Evolutionary conservation across 2,888 invertebrate species (phyloP).

Genomic region (Athetis lepigone): DNA sequence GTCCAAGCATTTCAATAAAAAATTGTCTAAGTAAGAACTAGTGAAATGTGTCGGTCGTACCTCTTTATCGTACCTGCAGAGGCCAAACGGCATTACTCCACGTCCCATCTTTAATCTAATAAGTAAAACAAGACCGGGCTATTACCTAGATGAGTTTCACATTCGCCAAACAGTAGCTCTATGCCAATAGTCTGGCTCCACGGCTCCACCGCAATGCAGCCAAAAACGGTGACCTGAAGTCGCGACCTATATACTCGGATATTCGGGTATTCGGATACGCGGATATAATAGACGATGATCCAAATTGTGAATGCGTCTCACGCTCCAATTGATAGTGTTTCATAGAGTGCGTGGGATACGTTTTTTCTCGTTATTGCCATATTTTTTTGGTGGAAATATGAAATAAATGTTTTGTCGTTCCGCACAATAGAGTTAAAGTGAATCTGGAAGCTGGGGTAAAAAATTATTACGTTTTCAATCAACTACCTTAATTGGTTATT

Average conservation of each 20-base stretch:
- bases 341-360: conserved; percentile 47
- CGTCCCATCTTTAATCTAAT: conserved; percentile 29
- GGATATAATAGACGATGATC: conserved; percentile 59
- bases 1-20: neutral
- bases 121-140: conserved; percentile 45
- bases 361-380: conserved; percentile 28
- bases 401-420: conserved; percentile 15
- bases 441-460: neutral
- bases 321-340: conserved; percentile 61
- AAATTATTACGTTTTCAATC: conserved; percentile 3
- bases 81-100: conserved; percentile 19
- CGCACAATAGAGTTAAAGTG: conserved; percentile 6
- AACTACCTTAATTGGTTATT: neutral
- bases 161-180: conserved; percentile 35
- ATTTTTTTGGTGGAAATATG: conserved; percentile 15
- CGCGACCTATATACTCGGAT: conserved; percentile 56
- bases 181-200: conserved; percentile 45
- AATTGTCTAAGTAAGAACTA: neutral
- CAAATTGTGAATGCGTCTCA: conserved; percentile 60
- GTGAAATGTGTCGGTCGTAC: neutral
- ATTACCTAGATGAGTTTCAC: conserved; percentile 59
- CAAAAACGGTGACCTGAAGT: conserved; percentile 54
- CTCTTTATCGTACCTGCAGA: conserved; percentile 26
- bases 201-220: conserved; percentile 61
- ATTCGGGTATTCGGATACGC: conserved; percentile 47